phyloP scores from a whole-genome alignment of 2,888 invertebrate species.

The Apoda limacodes region DNA sequence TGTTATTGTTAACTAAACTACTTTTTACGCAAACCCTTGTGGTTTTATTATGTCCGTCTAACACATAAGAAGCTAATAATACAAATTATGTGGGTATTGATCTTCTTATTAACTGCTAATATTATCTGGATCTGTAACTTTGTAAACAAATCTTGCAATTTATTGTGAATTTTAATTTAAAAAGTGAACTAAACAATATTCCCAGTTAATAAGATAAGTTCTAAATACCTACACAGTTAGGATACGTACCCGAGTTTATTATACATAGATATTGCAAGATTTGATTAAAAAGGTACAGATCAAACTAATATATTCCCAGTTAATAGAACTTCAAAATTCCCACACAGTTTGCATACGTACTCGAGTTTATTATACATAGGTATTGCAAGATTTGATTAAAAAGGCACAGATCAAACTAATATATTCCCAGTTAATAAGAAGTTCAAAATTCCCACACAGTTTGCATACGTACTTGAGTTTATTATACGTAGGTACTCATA shows the following conservation, averaged over 20 bases:
- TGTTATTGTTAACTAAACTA: too few species aligned
- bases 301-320: conserved; percentile 4
- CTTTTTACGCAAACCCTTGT: too few species aligned
- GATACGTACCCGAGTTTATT: conserved; percentile 2
- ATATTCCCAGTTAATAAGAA: conserved; percentile 6
- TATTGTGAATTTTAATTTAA: too few species aligned
- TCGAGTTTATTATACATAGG: conserved; percentile 3
- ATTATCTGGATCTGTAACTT: too few species aligned
- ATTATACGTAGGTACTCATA: conserved; percentile 6
- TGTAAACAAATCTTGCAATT: too few species aligned
- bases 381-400: conserved; percentile 16
- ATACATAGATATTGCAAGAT: conserved; percentile 8
- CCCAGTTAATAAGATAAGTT: conserved; percentile 6
- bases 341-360: conserved; percentile 9
- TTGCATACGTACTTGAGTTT: conserved; percentile 18
- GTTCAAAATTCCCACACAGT: conserved; percentile 22
- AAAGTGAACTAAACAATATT: conserved; percentile 4
- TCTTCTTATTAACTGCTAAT: too few species aligned
- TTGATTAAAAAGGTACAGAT: conserved; percentile 15
- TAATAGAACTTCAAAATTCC: conserved; percentile 18
- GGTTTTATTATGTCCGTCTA: too few species aligned
- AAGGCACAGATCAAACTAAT: conserved; percentile 8
- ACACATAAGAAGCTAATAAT: too few species aligned
- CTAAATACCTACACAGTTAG: conserved; percentile 16
- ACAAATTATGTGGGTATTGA: too few species aligned